Evolutionary conservation across 2,888 invertebrate genomes (phyloP).

Genomic region (Anodontia alba): DNA sequence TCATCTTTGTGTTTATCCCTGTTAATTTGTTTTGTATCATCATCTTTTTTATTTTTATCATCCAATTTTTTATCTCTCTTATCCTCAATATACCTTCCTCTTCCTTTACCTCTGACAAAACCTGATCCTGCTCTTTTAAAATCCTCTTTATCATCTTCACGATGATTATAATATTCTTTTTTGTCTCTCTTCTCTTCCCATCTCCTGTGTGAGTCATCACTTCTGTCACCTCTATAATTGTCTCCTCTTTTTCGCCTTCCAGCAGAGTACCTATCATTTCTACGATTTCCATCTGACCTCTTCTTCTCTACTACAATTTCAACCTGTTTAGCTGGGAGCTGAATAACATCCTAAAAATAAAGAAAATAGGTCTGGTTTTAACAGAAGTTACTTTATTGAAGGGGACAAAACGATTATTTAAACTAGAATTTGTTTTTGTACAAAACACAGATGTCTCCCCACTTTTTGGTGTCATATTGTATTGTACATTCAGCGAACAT

Average conservation of each 20-base stretch:
- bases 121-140: constrained; percentile 1
- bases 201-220: background rate
- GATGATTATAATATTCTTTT: background rate
- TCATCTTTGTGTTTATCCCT: background rate
- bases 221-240: background rate
- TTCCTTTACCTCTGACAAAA: background rate
- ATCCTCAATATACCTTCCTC: constrained; percentile 12
- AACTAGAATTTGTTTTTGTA: no score
- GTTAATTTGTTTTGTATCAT: background rate
- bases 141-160: constrained; percentile 5
- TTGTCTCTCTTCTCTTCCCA: background rate
- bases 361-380: no score
- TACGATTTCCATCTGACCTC: background rate
- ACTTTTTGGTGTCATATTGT: no score
- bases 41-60: constrained; percentile 16
- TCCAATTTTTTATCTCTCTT: background rate
- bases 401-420: no score
- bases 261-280: background rate
- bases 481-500: no score
- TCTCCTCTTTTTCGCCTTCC: background rate
- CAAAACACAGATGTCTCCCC: no score
- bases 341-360: constrained; percentile 33
- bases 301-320: background rate
- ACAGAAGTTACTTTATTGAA: no score
- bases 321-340: constrained; percentile 3